Base-by-base conservation (phyloP, 1,140 invertebrate genomes). In the Platorchestia sp. region DNA sequence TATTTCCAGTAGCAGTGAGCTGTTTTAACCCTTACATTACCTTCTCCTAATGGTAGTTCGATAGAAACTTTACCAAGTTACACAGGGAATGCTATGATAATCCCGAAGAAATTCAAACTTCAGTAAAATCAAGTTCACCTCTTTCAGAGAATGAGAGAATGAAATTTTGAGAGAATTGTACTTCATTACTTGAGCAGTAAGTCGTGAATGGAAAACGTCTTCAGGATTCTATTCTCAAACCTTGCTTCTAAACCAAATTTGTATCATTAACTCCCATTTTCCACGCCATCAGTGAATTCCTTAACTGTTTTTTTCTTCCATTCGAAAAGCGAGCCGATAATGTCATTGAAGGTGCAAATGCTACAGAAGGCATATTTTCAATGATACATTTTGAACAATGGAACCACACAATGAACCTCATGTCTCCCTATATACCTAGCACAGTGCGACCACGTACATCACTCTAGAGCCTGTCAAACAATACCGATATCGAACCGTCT, bases 401-500 rank as follows among this genome's bases (percentile, higher is more conserved):
- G 14, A 22, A 19, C 36, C 3, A 36, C 59, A 10, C 59, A 75
- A 75, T 75, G 47, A 6, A 75, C 59, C 1, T 75, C 47, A 10
- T 19, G 47, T 75, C 59, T 22, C 27, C 59, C 59, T 3, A 36
- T 22, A 75, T 10, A 75, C 14, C 27, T 10, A 3, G 27, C 36
- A 75, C 36, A 22, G 59, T 27, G 36, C 59, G 27, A 36, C 59
- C 59, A 19, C 59, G 59, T 75, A 22, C 27, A 75, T 75, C 59
- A 75, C 36, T 36, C 59, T 10, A 75, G 59, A 36, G 14, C 19
- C 10, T 75, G 59, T 75, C 59, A 75, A 36, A 36, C 27, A 75
- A 75, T 22, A 75, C 59, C 87, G n/a, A 44, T 89, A 89, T 89
- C 87, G 87, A 89, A 41, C 87, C 87, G 87, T 89, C 87, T 0